Percentiles rank a stretch among this genome's conserved stretches.
phyloP scores from a whole-genome alignment of 2,888 invertebrate species.

The Cephus spinipes region DNA sequence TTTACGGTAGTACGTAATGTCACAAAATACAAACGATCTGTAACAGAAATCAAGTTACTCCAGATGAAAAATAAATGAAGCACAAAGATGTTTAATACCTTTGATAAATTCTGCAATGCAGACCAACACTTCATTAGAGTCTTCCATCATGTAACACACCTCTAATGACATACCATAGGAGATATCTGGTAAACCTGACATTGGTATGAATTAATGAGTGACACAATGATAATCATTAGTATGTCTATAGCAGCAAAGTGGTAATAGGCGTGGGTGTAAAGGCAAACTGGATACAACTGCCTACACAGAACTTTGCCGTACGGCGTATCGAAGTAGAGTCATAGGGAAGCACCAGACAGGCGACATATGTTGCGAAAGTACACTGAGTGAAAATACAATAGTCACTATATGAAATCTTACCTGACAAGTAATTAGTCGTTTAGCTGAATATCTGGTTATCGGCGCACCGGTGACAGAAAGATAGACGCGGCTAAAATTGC shows the following conservation, averaged over 20 bases:
- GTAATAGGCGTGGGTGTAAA: background rate
- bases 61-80: background rate
- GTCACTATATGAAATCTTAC: background rate
- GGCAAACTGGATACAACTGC: background rate
- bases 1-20: conserved; percentile 74
- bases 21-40: conserved; percentile 81
- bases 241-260: background rate
- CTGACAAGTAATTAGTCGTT: background rate
- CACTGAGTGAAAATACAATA: background rate
- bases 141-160: conserved; percentile 49
- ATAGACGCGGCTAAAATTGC: background rate
- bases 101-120: conserved; percentile 60
- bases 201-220: background rate
- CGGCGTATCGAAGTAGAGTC: background rate
- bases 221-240: background rate
- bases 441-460: background rate
- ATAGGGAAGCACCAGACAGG: background rate
- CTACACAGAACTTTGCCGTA: background rate
- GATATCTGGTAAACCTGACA: background rate
- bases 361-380: background rate
- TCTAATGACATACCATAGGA: background rate
- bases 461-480: background rate
- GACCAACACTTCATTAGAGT: conserved; percentile 52
- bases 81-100: conserved; percentile 40
- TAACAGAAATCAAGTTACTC: conserved; percentile 18